Base-by-base conservation (phyloP, 2,113 vertebrate genomes). In the Gracilinanus agilis region DNA sequence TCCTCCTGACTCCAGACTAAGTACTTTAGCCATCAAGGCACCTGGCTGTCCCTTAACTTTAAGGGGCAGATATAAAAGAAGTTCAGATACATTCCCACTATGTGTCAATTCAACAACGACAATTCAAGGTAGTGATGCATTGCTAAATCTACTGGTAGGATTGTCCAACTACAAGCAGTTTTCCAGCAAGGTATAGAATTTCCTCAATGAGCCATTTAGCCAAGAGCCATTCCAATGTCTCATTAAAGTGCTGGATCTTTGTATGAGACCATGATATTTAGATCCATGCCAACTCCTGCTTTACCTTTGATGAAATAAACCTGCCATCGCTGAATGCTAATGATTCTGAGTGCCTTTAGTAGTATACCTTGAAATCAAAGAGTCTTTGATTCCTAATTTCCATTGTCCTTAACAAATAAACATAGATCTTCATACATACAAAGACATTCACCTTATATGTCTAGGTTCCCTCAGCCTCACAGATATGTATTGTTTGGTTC, bases 401-500 rank as follows among this genome's bases (percentile, higher is more conserved):
- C 94, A 96, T 96, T 97, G 96, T 96, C 94, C 96, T 96, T 97
- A 89, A 95, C 67, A 95, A 96, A 96, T 97, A 97, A 97, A 97
- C 97, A 97, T 9, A 94, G 95, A 96, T 96, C 95, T 94, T 92
- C 95, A 91, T 0, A 0, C 67, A 96, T 96, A 95, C 97, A 95
- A 97, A 98, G 97, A 94, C 96, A 96, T 97, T 88, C 94, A 95
- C 96, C 97, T 97, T 97, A 96, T 95, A 95, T 24, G 93, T 97
- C 91, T 96, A 90, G 94, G 94, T 97, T 91, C 96, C 97, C 89
- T 92, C 95, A 95, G 94, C 97, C 97, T 98, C 97, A 95, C 95
- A 94, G 95, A 97, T 95, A 96, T 91, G 97, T 96, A 97, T 97
- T 98, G 98, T 98, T 97, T 97, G 96, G 97, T 95, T 97, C 97